These are phyloP conservation scores for Hemicordylus capensis DNA, from an alignment of 2,113 vertebrate species.

Conservation along the genomic window DNA sequence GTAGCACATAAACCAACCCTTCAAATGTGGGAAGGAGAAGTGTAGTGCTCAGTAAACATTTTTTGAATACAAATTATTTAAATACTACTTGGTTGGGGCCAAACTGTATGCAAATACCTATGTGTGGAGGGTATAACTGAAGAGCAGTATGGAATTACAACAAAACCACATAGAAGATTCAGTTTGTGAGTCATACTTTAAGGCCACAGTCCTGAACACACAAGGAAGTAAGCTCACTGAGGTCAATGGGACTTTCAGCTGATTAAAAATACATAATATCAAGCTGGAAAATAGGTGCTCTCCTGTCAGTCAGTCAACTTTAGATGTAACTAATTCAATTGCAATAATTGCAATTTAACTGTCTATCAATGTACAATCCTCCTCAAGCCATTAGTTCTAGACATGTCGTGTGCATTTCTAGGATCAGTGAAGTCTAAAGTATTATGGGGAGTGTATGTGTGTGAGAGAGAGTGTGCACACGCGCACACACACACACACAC, in stretches of 20 bases:
- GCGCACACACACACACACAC: no score
- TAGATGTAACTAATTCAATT: background rate
- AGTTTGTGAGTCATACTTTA: background rate
- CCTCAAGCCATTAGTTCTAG: background rate
- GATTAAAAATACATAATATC: no score
- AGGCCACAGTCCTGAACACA: no score
- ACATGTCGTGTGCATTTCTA: background rate
- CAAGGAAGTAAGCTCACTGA: no score
- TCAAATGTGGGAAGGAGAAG: background rate
- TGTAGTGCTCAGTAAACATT: background rate
- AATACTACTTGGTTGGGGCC: background rate
- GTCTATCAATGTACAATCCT: background rate
- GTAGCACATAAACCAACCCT: conserved; percentile 26
- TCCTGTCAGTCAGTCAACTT: background rate
- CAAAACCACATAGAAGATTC: background rate
- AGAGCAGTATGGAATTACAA: background rate
- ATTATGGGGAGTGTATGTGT: background rate
- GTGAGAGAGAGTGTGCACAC: no score
- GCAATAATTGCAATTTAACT: background rate
- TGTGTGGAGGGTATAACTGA: no score
- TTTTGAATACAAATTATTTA: background rate
- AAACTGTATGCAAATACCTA: background rate
- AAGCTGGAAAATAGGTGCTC: background rate
- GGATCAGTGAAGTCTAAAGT: background rate
- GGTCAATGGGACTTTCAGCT: no score